Evolutionary conservation across 2,888 invertebrate genomes (phyloP), one percentile per base, ranked within the genome.

Genomic region (Rhodophaea formosa): DNA sequence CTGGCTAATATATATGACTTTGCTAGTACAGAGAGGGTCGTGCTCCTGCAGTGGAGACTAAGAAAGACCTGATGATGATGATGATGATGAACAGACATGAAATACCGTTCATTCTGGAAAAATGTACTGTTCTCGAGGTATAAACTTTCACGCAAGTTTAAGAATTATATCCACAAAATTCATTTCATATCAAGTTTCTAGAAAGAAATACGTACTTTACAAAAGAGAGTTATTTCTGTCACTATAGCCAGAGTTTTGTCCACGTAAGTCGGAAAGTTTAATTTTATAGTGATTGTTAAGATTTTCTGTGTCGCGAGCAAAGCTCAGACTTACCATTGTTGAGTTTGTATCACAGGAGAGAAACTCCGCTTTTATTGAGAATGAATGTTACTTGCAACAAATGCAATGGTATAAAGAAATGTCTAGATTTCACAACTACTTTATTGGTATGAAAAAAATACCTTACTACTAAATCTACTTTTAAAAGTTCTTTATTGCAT

Each of bases 261-360:
- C 39, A 39, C 51, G 51, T 51, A 51, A 51, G 51, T 39, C 16
- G 51, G 8, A 39, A 51, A 51, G 35, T 51, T 51, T 51, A 51
- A 51, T 51, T 51, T 51, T 51, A 51, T 51, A 51, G 35, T 39
- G 51, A 51, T 51, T 51, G 51, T 51, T 51, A 16, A 51, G 51
- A 51, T 51, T 51, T 46, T 51, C 51, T 39, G 51, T 51, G 51
- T 51, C n/a, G 30, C 30, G 32, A 8, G 32, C 35, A 51, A 35
- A 51, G 16, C 51, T 51, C 7, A 3, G 3, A 15, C 35, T 32
- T 35, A 30, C 35, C 51, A 16, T 51, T 51, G 51, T 51, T 35
- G 51, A 35, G 51, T 17, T 51, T 35, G 51, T 39, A 51, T 51
- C 35, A 39, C 35, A 39, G 17, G n/a, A 39, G 15, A n/a, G 49